Evolutionary conservation across 2,888 invertebrate species (phyloP), one percentile per base, ranked within the genome.

Genomic region (Liodrosophila aerea): DNA sequence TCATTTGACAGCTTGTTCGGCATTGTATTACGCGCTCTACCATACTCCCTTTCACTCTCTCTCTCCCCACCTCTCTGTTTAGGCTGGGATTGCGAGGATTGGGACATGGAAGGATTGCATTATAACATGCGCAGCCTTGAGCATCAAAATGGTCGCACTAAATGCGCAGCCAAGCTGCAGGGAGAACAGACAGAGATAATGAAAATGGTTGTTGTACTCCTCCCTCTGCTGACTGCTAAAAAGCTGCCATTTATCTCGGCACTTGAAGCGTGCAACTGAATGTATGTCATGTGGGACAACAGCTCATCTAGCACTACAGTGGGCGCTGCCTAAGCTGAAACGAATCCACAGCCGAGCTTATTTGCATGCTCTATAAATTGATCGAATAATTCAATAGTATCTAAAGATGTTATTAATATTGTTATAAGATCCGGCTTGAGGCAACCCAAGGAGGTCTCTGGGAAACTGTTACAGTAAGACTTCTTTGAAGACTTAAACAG

Each of bases 1-100:
- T 73, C 81, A 78, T 84, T 83, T 78, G 78, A 78, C 83, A 83
- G 77, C 77, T 77, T 80, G 77, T 77, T 77, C 65, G 77, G 80
- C 65, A 76, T 83, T 77, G 80, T 83, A 63, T 69, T 70, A 64
- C 61, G 44, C 43, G 13, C 51, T 39, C 18, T 18, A 30, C 22
- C 27, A 4, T 16, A 2, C 31, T 44, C 16, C 36, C 36, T 8
- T 7, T 22, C 44, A 4, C 30, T n/a, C 13, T 7, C 0, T 12
- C 27, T 41, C 5, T 7, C 11, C n/a, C 9, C 40, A 7, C 13
- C 7, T 18, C 11, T 30, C 15, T 7, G 47, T 34, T 8, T 4
- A 11, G 22, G 44, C 30, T 44, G 18, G 31, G 33, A 9, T n/a
- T 44, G n/a, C 11, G 46, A 11, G 12, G 22, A 30, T 33, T 29